Evolutionary conservation across 2,888 invertebrate species (phyloP), one percentile per base, ranked within the genome.

Genomic region (Polia nebulosa): DNA sequence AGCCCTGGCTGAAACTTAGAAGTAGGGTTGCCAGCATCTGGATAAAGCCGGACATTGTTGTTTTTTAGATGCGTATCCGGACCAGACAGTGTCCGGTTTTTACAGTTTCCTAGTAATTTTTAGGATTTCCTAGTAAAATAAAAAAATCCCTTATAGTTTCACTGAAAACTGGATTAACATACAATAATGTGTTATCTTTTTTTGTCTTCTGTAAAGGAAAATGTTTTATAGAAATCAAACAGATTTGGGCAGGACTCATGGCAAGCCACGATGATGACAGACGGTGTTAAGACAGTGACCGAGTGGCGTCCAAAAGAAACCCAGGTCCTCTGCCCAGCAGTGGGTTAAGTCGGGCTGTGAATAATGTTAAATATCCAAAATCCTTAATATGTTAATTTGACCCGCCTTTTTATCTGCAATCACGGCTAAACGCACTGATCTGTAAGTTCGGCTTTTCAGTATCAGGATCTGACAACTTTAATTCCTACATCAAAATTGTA

Each of bases 1-100:
- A 64, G n/a, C 60, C 76, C 71, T 76, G 25, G 6, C 34, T 27
- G 52, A n/a, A 53, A 49, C 3, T 41, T 29, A 36, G 13, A 22
- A 51, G 29, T 52, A 52, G 52, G 32, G n/a, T 52, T 32, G 20
- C 32, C 3, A 3, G 25, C 25, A 15, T 25, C 17, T 1, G 52
- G 3, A 15, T 20, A 45, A 45, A 45, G 22, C 13, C 20, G 0
- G 32, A 32, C 6, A 15, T 11, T 4, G 22, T 3, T 17, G 1
- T 11, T 6, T 20, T 15, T 20, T 20, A 11, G 51, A 51, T 32
- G 6, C 0, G 11, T 7, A 1, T 32, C 20, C 20, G 7, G 20
- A 17, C 5, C 39, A 17, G 27, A 17, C 17, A 8, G 15, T 27
- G 9, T 27, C 17, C 27, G 27, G 9, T 7, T 3, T 44, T n/a